Evolutionary conservation across 1,140 invertebrate genomes (phyloP), one percentile per base, ranked within the genome.

Genomic region (Zaprionus taronus): DNA sequence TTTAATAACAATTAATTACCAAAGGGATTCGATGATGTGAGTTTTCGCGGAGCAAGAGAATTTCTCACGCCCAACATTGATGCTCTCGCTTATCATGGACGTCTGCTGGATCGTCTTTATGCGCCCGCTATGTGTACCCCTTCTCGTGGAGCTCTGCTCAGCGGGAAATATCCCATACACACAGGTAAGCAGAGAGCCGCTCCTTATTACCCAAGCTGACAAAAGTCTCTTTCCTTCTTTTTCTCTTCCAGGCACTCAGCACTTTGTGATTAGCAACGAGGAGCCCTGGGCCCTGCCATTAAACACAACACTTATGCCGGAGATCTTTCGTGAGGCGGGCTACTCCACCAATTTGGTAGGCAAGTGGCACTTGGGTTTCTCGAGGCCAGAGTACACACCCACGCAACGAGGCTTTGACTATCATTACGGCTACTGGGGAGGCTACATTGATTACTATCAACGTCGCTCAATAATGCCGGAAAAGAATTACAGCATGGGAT

Each of bases 331-430:
- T 84, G 93, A 95, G 22, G 91, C 95, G 0, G 97, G 97, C 0
- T 99, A 98, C 92, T 93, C 93, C 5, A 98, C 97, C 1, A 96
- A 97, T 92, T 94, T 97, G 38, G 94, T 99, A 24, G 98, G 98
- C n/a, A 99, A 99, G 93, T 98, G 97, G 97, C 97, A 98, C 84
- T 93, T 97, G 63, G 97, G 97, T 1, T 96, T 94, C 73, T 95
- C 94, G 67, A 94, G 94, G 24, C 94, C 93, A n/a, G 95, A 95
- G 69, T 97, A 96, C 80, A 96, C 97, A 5, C 97, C 97, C 1
- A 96, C 95, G 0, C 94, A 93, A 20, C 94, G 97, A 15, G 97
- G 97, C n/a, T 98, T 98, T 85, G 96, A 98, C 71, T 94, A 95
- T 6, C 96, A 97, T 92, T 97, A 95, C 91, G 97, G 97, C 12